Evolutionary conservation across 2,888 invertebrate species (phyloP).

Genomic region (Drosophila koepferae): DNA sequence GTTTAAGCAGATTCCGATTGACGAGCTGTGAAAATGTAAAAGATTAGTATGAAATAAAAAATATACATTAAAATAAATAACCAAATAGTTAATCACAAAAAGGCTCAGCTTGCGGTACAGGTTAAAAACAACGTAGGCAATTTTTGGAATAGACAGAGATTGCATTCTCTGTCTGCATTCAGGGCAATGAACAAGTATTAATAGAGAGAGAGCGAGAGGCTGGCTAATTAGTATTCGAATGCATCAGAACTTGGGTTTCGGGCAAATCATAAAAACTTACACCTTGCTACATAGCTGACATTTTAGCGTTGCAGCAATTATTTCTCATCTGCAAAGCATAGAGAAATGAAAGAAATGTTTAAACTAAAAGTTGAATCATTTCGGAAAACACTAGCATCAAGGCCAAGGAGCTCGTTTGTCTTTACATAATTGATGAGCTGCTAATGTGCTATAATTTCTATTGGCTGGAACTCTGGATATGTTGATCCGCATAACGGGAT

Average conservation of each 20-base stretch:
- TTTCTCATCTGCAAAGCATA: conserved; percentile 67
- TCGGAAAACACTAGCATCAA: not conserved
- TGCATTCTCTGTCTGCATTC: not conserved
- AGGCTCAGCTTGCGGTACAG: conserved; percentile 3
- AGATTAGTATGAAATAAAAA: not conserved
- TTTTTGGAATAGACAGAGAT: not conserved
- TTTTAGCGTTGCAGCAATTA: conserved; percentile 40
- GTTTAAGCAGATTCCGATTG: conserved; percentile 37
- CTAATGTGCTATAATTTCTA: not conserved
- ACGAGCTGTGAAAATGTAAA: conserved; percentile 35
- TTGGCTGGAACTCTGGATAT: conserved; percentile 11
- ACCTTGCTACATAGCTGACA: conserved; percentile 42
- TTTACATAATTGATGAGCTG: conserved; percentile 39
- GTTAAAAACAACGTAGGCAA: not conserved
- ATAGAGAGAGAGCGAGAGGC: not conserved
- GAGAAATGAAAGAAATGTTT: conserved; percentile 28
- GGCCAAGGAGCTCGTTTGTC: not conserved
- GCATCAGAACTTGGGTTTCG: conserved; percentile 17
- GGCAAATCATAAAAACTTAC: conserved; percentile 57
- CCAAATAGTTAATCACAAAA: not conserved
- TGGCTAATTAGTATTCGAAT: conserved; percentile 20
- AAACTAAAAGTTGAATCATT: not conserved
- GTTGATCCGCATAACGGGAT: not conserved
- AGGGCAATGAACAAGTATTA: conserved; percentile 6
- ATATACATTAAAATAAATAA: not conserved